These are phyloP conservation scores for Percopsis omiscomaycus DNA, from an alignment of 2,797 vertebrate species.

Conservation along the genomic window DNA sequence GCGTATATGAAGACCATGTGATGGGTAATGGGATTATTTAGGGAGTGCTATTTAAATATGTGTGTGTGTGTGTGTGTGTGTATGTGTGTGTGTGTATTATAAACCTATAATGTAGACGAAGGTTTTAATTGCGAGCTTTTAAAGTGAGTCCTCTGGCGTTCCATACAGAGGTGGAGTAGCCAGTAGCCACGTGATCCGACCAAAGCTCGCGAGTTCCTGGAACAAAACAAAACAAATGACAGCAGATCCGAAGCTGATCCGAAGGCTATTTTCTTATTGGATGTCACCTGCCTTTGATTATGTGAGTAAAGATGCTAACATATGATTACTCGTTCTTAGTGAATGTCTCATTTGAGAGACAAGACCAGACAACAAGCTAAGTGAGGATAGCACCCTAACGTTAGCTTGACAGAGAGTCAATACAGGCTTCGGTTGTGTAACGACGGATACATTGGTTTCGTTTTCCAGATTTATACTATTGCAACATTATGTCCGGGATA, in stretches of 20 bases:
- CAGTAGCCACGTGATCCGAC: constrained; percentile 62
- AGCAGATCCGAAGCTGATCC: constrained; percentile 36
- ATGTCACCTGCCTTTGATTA: constrained; percentile 11
- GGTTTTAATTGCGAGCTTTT: neutral
- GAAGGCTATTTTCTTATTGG: neutral
- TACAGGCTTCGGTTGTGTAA: neutral
- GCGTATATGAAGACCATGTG: too few relatives aligned
- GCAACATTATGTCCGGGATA: neutral
- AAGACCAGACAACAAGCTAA: constrained; percentile 6
- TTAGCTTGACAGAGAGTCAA: constrained; percentile 17
- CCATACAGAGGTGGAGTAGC: constrained; percentile 67
- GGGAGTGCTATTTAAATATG: neutral
- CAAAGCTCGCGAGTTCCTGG: constrained; percentile 60
- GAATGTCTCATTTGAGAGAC: neutral
- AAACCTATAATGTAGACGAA: too few relatives aligned
- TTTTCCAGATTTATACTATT: constrained; percentile 24
- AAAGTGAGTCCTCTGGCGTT: constrained; percentile 23
- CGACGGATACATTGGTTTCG: constrained; percentile 23
- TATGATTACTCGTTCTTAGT: neutral
- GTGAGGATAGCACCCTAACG: constrained; percentile 28
- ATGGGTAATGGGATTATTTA: too few relatives aligned
- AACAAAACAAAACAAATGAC: constrained; percentile 78
- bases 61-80: neutral
- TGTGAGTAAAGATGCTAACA: neutral
- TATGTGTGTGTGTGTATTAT: too few relatives aligned